These are phyloP conservation scores for Rhinichthys klamathensis DNA, from an alignment of 2,113 vertebrate species.

Conservation along the genomic window DNA sequence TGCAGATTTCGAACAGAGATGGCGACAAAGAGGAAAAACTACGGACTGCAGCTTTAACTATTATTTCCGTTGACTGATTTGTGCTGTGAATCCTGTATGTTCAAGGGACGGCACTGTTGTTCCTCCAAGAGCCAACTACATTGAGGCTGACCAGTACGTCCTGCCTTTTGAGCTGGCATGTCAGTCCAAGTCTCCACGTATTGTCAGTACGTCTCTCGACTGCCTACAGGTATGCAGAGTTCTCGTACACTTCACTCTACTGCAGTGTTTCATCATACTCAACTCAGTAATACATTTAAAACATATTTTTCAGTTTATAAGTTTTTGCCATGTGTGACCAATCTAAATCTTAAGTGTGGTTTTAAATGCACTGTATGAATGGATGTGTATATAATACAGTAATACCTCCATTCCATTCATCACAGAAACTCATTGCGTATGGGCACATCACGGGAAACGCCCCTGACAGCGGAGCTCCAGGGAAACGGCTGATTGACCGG, in stretches of 20 bases:
- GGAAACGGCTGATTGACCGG: conserved; percentile 93
- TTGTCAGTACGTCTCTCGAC: conserved; percentile 94
- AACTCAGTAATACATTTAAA: background rate
- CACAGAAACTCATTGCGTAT: conserved; percentile 94
- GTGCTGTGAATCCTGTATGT: conserved; percentile 29
- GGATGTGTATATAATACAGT: background rate
- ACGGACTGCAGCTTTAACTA: background rate
- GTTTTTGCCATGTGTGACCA: background rate
- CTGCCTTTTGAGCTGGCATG: conserved; percentile 96
- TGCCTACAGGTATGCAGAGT: conserved; percentile 86
- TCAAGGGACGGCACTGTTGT: conserved; percentile 83
- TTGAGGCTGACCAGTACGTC: conserved; percentile 97
- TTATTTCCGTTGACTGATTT: background rate
- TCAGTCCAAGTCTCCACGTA: conserved; percentile 94
- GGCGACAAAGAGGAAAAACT: too few species aligned
- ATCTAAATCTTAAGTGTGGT: too few species aligned
- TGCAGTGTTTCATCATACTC: background rate
- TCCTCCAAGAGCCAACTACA: conserved; percentile 91
- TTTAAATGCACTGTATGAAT: background rate
- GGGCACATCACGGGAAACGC: conserved; percentile 98
- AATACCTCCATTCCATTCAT: background rate
- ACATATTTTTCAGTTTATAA: background rate
- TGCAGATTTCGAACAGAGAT: too few species aligned
- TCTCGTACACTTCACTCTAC: background rate
- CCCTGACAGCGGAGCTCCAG: conserved; percentile 86